phyloP scores from a whole-genome alignment of 2,113 vertebrate species.

The Pelecanoides urinatrix region DNA sequence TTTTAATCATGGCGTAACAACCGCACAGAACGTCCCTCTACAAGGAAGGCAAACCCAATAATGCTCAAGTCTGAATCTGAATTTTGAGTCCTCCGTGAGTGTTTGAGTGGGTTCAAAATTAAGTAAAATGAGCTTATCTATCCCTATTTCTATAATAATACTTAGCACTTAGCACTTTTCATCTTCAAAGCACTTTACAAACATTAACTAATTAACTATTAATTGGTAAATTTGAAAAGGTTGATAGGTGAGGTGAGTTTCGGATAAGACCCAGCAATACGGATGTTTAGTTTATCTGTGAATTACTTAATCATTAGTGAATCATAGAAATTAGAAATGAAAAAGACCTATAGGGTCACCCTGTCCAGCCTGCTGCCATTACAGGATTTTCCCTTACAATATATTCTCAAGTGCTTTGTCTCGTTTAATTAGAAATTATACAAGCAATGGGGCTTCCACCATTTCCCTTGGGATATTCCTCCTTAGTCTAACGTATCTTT shows the following conservation, averaged over 20 bases:
- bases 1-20: slow-evolving; percentile 46
- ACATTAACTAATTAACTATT: slow-evolving; percentile 77
- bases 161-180: slow-evolving; percentile 71
- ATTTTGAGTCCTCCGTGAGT: slow-evolving; percentile 28
- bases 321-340: slow-evolving; percentile 74
- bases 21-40: background rate
- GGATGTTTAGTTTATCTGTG: slow-evolving; percentile 77
- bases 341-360: slow-evolving; percentile 63
- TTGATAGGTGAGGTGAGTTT: slow-evolving; percentile 78
- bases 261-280: slow-evolving; percentile 72
- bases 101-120: slow-evolving; percentile 70
- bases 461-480: slow-evolving; percentile 72
- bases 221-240: slow-evolving; percentile 79
- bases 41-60: slow-evolving; percentile 20
- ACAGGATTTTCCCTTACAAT: slow-evolving; percentile 65
- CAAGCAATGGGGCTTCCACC: slow-evolving; percentile 75
- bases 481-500: slow-evolving; percentile 63
- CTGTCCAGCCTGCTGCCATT: slow-evolving; percentile 62
- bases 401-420: slow-evolving; percentile 74
- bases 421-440: slow-evolving; percentile 81
- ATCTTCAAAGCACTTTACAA: slow-evolving; percentile 75
- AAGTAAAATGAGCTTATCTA: slow-evolving; percentile 73
- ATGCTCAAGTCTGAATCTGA: slow-evolving; percentile 36
- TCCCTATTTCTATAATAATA: slow-evolving; percentile 69
- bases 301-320: slow-evolving; percentile 80